Evolutionary conservation across 92 coral and sea anemone genomes (phyloP).

Genomic region (Zoanthus sansibaricus): DNA sequence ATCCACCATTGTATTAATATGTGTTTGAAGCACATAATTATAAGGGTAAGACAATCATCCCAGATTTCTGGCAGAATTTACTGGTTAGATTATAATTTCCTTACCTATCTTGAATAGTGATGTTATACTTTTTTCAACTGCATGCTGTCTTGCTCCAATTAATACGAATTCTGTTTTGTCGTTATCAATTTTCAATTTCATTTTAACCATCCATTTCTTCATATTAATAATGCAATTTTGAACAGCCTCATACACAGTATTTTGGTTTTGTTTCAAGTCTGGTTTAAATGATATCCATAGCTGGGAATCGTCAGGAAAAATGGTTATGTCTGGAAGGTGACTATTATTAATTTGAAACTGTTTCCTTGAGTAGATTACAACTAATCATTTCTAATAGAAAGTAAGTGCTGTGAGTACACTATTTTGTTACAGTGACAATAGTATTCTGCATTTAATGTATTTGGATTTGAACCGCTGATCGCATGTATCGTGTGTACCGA

Average conservation of each 20-base stretch:
- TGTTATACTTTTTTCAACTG: background rate
- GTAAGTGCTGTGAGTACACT: no score
- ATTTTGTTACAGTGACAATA: no score
- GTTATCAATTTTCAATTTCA: background rate
- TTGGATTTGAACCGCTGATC: no score
- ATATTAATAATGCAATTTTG: slow-evolving; percentile 4
- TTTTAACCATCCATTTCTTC: background rate
- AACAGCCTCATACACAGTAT: background rate
- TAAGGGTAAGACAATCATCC: no score
- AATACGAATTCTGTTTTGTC: background rate
- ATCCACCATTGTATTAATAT: no score
- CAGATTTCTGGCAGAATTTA: no score
- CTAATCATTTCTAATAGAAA: no score
- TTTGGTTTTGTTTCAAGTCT: background rate
- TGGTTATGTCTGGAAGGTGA: background rate
- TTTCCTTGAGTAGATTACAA: background rate
- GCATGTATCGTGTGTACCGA: no score
- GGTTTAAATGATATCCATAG: slow-evolving; percentile 5
- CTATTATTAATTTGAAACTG: background rate
- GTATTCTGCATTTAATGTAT: no score
- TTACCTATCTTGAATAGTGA: no score
- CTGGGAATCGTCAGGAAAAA: background rate
- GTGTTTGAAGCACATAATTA: no score
- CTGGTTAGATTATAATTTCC: no score
- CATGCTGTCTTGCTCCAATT: background rate